A percentile compares a stretch with the other conserved stretches of the same genome.
phyloP scores from a whole-genome alignment of 2,888 invertebrate genomes.

The Euproctis similis region DNA sequence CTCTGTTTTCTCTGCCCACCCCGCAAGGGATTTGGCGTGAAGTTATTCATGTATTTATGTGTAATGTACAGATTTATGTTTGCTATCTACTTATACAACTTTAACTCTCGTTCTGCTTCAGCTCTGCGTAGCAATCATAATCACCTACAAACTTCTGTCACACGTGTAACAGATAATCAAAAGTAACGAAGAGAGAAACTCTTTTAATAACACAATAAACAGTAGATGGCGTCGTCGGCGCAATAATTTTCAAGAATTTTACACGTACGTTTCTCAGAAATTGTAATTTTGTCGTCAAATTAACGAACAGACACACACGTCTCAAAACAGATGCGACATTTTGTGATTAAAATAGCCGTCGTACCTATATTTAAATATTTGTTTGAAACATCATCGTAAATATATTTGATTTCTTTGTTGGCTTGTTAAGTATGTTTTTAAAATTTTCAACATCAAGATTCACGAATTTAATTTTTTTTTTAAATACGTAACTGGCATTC shows the following conservation, averaged over 20 bases:
- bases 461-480: too few relatives aligned
- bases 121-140: too few relatives aligned
- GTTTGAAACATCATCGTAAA: slow-evolving; percentile 10
- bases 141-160: too few relatives aligned
- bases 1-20: too few relatives aligned
- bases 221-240: slow-evolving; percentile 12
- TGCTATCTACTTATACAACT: not conserved
- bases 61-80: not conserved
- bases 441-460: too few relatives aligned
- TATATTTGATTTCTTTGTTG: slow-evolving; percentile 6
- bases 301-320: slow-evolving; percentile 12
- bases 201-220: slow-evolving; percentile 5
- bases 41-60: not conserved
- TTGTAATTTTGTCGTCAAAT: slow-evolving; percentile 23
- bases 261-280: slow-evolving; percentile 8
- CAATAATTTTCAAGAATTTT: slow-evolving; percentile 11
- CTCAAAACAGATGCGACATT: slow-evolving; percentile 13
- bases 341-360: slow-evolving; percentile 7
- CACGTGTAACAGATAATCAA: not conserved
- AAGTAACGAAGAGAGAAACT: slow-evolving; percentile 1
- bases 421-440: not conserved
- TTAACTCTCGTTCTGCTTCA: not conserved
- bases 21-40: not conserved
- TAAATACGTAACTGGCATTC: too few relatives aligned
- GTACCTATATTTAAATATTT: too few relatives aligned